These are phyloP conservation scores for Polyommatus icarus DNA, from an alignment of 2,888 invertebrate species.

Conservation along the genomic window DNA sequence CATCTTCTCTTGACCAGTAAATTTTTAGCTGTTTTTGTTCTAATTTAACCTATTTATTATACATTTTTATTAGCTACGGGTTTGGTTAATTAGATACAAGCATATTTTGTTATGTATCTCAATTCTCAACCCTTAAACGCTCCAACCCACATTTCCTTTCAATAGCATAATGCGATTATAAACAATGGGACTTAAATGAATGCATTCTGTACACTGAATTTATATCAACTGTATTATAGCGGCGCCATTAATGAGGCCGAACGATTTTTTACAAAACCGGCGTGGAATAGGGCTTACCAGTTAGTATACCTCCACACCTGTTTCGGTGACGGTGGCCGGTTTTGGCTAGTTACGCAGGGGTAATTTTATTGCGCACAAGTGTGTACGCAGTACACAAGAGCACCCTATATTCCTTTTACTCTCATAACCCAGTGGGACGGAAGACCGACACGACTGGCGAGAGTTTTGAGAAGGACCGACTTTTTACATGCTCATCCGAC, in stretches of 20 bases:
- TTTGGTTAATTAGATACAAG: neutral
- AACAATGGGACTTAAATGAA: constrained; percentile 18
- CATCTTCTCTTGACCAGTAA: no score
- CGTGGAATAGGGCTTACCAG: neutral
- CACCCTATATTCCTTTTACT: no score
- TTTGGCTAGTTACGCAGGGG: no score
- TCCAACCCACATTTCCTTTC: constrained; percentile 2
- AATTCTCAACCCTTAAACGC: constrained; percentile 6
- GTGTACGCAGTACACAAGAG: no score
- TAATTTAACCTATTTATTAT: no score
- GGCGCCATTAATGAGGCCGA: neutral
- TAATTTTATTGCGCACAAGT: no score
- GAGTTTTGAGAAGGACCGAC: no score
- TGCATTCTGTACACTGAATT: neutral
- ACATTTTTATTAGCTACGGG: neutral
- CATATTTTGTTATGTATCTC: neutral
- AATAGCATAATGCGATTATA: constrained; percentile 15
- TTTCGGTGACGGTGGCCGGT: no score
- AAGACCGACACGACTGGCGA: no score
- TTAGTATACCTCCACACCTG: neutral
- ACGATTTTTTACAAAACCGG: neutral
- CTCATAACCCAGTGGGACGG: no score
- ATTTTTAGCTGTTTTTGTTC: no score
- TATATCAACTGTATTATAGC: neutral
- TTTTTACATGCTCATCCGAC: no score